Percentiles rank a stretch among this genome's conserved stretches.
phyloP scores from a whole-genome alignment of 2,888 invertebrate genomes.

The Serrognathus titanus region DNA sequence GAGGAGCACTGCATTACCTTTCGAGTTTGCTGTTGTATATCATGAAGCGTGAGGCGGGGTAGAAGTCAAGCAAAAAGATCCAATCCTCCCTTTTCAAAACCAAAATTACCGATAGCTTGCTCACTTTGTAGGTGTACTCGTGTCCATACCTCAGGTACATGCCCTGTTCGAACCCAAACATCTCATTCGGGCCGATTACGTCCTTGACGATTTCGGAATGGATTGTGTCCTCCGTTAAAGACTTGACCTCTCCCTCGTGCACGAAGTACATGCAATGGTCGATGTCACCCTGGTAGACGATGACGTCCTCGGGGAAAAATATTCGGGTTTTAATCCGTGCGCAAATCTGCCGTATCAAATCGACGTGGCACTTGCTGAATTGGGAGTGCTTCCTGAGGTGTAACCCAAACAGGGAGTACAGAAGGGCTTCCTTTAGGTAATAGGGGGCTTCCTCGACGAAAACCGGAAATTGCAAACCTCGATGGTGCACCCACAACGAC shows the following conservation, averaged over 20 bases:
- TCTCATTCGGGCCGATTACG: slow-evolving; percentile 17
- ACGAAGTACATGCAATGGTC: slow-evolving; percentile 35
- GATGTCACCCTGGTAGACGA: slow-evolving; percentile 29
- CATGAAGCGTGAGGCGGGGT: slow-evolving; percentile 23
- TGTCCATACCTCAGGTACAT: slow-evolving; percentile 25
- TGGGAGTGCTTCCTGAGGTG: slow-evolving; percentile 29
- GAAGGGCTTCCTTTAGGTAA: slow-evolving; percentile 29
- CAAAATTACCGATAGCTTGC: slow-evolving; percentile 21
- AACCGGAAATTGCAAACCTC: slow-evolving; percentile 22
- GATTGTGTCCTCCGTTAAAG: slow-evolving; percentile 24
- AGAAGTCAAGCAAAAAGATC: slow-evolving; percentile 26
- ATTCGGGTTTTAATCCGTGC: slow-evolving; percentile 22
- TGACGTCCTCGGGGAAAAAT: slow-evolving; percentile 29
- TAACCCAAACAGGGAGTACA: slow-evolving; percentile 31
- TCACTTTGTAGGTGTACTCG: slow-evolving; percentile 28
- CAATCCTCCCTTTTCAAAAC: slow-evolving; percentile 20
- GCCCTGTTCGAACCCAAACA: slow-evolving; percentile 29
- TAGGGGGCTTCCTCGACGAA: slow-evolving; percentile 30
- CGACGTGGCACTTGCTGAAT: slow-evolving; percentile 28
- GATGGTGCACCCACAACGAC: slow-evolving; percentile 13
- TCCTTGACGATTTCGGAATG: slow-evolving; percentile 22
- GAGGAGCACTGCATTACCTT: too few species aligned
- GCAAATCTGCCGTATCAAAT: slow-evolving; percentile 31
- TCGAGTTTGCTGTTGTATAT: slow-evolving; percentile 3
- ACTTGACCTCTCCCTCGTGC: slow-evolving; percentile 28